Percentiles rank a stretch among this genome's conserved stretches.
Evolutionary conservation across 2,797 vertebrate species (phyloP).

Genomic region (Orestias chungarensis): DNA sequence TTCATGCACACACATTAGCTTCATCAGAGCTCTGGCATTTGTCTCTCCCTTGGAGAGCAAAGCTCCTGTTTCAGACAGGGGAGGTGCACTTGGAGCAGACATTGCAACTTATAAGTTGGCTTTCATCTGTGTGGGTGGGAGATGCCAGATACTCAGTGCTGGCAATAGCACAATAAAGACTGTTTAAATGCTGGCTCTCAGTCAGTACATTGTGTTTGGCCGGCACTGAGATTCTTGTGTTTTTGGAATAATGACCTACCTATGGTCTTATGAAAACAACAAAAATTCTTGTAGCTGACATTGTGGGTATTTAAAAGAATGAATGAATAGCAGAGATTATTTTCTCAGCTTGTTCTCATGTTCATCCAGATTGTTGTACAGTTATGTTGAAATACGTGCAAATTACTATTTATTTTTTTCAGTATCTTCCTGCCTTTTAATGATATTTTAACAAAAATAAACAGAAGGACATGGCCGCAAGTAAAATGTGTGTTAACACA

Average conservation of each 20-base stretch:
- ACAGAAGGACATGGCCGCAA: background rate
- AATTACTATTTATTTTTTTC: background rate
- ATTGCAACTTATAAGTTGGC: conserved; percentile 66
- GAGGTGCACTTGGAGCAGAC: conserved; percentile 66
- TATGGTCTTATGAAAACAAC: conserved; percentile 54
- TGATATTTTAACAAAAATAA: background rate
- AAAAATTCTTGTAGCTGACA: conserved; percentile 42
- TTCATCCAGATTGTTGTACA: conserved; percentile 23
- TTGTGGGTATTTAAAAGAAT: conserved; percentile 46
- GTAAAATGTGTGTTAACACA: background rate
- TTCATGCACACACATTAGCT: conserved; percentile 26
- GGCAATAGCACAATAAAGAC: conserved; percentile 43
- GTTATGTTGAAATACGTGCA: background rate
- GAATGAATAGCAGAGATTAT: conserved; percentile 52
- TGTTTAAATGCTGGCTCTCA: conserved; percentile 46
- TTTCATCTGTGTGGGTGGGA: conserved; percentile 80
- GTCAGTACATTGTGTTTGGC: conserved; percentile 43
- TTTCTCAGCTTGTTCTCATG: conserved; percentile 44
- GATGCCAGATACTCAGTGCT: conserved; percentile 56
- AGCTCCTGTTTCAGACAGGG: conserved; percentile 62
- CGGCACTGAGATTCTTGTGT: conserved; percentile 39
- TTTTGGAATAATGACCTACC: conserved; percentile 60
- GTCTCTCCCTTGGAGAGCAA: conserved; percentile 18
- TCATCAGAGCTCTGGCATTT: conserved; percentile 33
- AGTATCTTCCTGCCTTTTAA: background rate